These are phyloP conservation scores for Meloe dianella DNA, from an alignment of 2,888 invertebrate genomes.

Conservation along the genomic window DNA sequence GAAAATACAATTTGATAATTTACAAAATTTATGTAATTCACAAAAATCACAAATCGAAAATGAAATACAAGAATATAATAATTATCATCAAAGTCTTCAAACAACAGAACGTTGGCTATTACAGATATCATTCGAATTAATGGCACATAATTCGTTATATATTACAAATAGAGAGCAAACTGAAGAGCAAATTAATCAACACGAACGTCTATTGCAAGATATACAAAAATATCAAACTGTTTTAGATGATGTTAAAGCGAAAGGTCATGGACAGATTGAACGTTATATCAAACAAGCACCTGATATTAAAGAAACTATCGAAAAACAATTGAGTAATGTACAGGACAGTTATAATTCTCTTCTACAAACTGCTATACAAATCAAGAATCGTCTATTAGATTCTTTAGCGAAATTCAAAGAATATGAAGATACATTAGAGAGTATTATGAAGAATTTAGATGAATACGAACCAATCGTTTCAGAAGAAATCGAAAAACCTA, in stretches of 20 bases:
- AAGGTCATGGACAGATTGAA: conserved; percentile 84
- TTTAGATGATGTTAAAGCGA: conserved; percentile 80
- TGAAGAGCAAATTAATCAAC: conserved; percentile 88
- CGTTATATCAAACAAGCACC: conserved; percentile 77
- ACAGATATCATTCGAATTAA: conserved; percentile 92
- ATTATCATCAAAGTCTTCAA: conserved; percentile 88
- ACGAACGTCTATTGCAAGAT: conserved; percentile 75
- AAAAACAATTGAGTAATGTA: conserved; percentile 86
- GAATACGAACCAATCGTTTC: conserved; percentile 78
- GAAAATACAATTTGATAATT: conserved; percentile 72
- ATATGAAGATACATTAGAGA: conserved; percentile 88
- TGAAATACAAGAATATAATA: conserved; percentile 84
- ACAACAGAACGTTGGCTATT: conserved; percentile 95
- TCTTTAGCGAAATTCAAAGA: conserved; percentile 91
- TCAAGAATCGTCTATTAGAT: conserved; percentile 85
- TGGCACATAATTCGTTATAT: conserved; percentile 94
- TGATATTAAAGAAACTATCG: conserved; percentile 76
- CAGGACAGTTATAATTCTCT: conserved; percentile 93
- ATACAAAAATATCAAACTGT: conserved; percentile 84
- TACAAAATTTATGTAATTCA: conserved; percentile 69
- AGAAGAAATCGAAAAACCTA: conserved; percentile 75
- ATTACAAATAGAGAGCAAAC: conserved; percentile 92
- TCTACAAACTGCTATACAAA: conserved; percentile 87
- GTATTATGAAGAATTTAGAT: conserved; percentile 82
- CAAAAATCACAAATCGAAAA: conserved; percentile 74